These are phyloP conservation scores for Zaprionus obscuricornis DNA, from an alignment of 2,888 invertebrate species.

Conservation along the genomic window DNA sequence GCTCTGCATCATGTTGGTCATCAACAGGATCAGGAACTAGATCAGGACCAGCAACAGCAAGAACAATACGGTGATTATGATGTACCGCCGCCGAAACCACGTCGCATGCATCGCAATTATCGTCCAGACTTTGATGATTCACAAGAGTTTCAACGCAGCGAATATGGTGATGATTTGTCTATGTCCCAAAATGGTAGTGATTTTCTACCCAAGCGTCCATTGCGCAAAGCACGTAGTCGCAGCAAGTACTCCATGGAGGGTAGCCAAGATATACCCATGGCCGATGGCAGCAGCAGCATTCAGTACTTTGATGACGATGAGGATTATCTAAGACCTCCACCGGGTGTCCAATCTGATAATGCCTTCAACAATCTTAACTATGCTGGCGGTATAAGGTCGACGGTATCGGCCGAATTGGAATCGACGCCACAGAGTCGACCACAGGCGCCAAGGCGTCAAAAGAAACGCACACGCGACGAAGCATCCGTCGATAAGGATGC, in stretches of 20 bases:
- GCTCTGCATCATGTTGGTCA: slow-evolving; percentile 87
- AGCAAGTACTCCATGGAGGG: slow-evolving; percentile 82
- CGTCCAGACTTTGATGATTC: slow-evolving; percentile 78
- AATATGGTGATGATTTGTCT: slow-evolving; percentile 81
- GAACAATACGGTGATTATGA: slow-evolving; percentile 81
- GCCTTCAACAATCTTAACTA: slow-evolving; percentile 68
- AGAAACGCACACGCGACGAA: slow-evolving; percentile 75
- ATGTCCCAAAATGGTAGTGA: slow-evolving; percentile 82
- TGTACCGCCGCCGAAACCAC: slow-evolving; percentile 82
- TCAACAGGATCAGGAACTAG: slow-evolving; percentile 21
- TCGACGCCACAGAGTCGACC: slow-evolving; percentile 72
- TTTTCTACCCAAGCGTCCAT: slow-evolving; percentile 84
- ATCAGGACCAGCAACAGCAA: slow-evolving; percentile 26
- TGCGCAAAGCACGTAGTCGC: slow-evolving; percentile 84
- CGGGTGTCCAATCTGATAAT: slow-evolving; percentile 50
- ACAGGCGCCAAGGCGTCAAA: slow-evolving; percentile 82
- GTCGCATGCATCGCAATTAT: slow-evolving; percentile 78
- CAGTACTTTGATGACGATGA: slow-evolving; percentile 83
- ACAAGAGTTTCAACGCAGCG: slow-evolving; percentile 77
- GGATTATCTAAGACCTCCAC: slow-evolving; percentile 76
- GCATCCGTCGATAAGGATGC: slow-evolving; percentile 82
- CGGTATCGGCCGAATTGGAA: slow-evolving; percentile 41
- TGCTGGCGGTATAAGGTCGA: slow-evolving; percentile 27
- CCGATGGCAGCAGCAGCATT: slow-evolving; percentile 77
- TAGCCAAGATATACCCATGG: slow-evolving; percentile 82